These are phyloP conservation scores for Dasyurus viverrinus DNA, from an alignment of 2,113 vertebrate species.

Conservation along the genomic window DNA sequence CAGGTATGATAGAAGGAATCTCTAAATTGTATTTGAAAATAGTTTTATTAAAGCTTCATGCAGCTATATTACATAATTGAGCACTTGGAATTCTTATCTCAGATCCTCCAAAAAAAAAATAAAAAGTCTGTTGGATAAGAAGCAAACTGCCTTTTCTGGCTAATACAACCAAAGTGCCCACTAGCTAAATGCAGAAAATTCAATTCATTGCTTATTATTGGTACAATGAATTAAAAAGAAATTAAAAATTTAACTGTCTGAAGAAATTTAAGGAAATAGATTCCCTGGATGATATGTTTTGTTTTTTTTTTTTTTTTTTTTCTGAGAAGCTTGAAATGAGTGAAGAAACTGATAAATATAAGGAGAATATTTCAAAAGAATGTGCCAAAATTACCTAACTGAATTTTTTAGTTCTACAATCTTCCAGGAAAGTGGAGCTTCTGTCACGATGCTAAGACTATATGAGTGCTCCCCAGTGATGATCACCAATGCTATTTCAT, in stretches of 20 bases:
- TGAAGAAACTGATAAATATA: neutral
- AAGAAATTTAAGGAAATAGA: neutral
- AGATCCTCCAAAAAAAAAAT: neutral
- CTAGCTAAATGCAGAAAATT: neutral
- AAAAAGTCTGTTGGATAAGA: neutral
- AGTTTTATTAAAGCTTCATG: neutral
- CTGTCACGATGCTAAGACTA: neutral
- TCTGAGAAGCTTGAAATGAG: neutral
- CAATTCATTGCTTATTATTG: neutral
- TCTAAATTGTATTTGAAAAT: neutral
- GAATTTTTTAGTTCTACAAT: neutral
- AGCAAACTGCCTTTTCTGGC: neutral
- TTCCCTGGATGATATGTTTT: neutral
- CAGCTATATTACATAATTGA: neutral
- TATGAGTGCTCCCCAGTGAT: neutral
- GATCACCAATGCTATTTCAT: neutral
- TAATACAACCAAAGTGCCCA: neutral
- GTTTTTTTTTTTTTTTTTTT: no score
- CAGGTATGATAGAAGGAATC: neutral
- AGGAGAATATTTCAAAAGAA: conserved; percentile 21
- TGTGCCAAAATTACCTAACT: neutral
- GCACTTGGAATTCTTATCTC: neutral
- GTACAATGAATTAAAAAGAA: neutral
- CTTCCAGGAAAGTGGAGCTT: neutral
- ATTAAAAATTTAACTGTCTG: neutral